Conservation (phyloP, 2,888 invertebrate species). For the Cephonodes hylas region DNA sequence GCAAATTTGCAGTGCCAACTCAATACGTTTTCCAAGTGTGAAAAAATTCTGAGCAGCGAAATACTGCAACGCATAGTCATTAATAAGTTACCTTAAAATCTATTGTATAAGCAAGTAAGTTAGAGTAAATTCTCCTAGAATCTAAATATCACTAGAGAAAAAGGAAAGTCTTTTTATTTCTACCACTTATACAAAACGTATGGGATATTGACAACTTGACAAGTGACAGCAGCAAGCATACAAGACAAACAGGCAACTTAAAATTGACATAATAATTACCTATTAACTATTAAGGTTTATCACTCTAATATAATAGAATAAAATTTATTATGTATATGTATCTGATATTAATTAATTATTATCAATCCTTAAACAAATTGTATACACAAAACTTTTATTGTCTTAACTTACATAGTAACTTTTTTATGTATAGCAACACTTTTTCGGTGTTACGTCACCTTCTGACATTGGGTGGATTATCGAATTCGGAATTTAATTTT, state of each 20-base stretch:
- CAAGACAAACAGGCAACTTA: too few relatives aligned
- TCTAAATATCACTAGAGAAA: background rate
- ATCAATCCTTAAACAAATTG: too few relatives aligned
- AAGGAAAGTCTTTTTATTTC: background rate
- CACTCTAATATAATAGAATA: too few relatives aligned
- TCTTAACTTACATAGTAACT: too few relatives aligned
- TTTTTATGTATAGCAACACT: background rate
- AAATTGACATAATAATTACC: too few relatives aligned
- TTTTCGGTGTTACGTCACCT: slow-evolving; percentile 44
- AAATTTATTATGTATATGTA: too few relatives aligned
- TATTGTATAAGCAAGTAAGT: background rate
- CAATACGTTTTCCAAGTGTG: slow-evolving; percentile 15
- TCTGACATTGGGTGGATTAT: background rate
- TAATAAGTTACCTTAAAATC: background rate
- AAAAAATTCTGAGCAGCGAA: background rate
- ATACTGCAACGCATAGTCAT: background rate
- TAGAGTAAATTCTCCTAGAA: background rate
- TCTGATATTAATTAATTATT: too few relatives aligned
- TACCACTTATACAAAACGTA: background rate
- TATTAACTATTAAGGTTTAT: too few relatives aligned
- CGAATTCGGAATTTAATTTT: slow-evolving; percentile 25
- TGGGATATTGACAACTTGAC: background rate
- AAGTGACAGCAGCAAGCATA: background rate
- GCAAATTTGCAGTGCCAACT: slow-evolving; percentile 27
- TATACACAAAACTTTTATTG: too few relatives aligned